Base-by-base conservation (phyloP, 23 tunicate genomes). In the Phallusia fumigata region DNA sequence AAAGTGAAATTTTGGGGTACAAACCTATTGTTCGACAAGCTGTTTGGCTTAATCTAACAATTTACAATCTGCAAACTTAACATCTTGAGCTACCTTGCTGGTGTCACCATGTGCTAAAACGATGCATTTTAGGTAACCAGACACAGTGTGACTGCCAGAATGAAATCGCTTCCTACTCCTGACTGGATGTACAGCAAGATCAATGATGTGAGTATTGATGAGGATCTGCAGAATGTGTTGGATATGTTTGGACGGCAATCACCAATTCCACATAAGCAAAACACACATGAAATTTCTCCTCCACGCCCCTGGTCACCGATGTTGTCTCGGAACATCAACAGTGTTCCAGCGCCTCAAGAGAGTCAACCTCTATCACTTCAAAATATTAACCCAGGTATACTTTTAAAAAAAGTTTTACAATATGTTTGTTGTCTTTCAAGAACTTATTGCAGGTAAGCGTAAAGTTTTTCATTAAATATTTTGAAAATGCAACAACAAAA, bases 251-350 rank as follows among this genome's bases (percentile, higher is more conserved):
- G 81, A 31, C 83, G 30, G 0, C 80, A 78, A 0, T 75, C 91
- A 24, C 83, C 91, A 33, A n/a, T 40, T 12, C 81, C 64, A 40
- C 15, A 58, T 3, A 58, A 58, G 69, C 69, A 58, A 58, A 58
- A 58, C 26, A 22, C 69, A 58, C 13, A 3, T 24, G 26, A 24
- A 1, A 58, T 77, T 26, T 45, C 82, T 6, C 91, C 91, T 35
- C 91, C 91, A 18, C 35, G 91, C 5, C 82, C 91, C 1, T 88
- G 86, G 91, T 81, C 91, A 32, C 91, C 91, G 13, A 80, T 87
- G 85, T 35, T 78, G 35, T 30, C 75, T 6, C 28, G 15, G 15
- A 58, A 58, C n/a, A n/a, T n/a, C 13, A 58, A 22, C 28, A 24
- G 15, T 58, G 13, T 21, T 58, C 26, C 69, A 3, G 28, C 3